Base-by-base conservation (phyloP, 1,140 invertebrate species). In the Polypedilum vanderplanki region DNA sequence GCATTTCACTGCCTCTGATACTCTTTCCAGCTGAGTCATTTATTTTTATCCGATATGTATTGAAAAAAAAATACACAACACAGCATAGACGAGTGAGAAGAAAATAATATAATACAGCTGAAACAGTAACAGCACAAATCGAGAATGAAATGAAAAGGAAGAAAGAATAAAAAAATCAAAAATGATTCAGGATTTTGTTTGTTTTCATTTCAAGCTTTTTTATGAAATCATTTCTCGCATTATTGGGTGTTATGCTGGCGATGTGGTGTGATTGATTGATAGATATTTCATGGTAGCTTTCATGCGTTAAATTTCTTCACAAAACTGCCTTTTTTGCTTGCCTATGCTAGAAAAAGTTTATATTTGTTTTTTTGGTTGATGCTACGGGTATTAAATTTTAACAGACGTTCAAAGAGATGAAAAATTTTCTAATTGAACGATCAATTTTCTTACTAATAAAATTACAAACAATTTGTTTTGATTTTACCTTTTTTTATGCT, bases 1-100 rank as follows among this genome's bases (percentile, higher is more conserved):
- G 17, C 20, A 20, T 70, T 70, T 70, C 18, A 18, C 65, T 33
- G 24, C 24, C 24, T 33, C 10, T 70, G 65, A 70, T 18, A 70
- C 18, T 70, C 17, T 70, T 70, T 70, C 65, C 65, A 70, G 65
- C 65, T 70, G 65, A 70, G 65, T 70, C 65, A 70, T 70, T 70
- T 22, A 22, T 70, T 70, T 70, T 70, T 70, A 70, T 70, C 65
- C 65, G 65, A 70, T 70, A 70, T 57, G 12, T 33, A n/a, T 57
- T 57, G 46, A 57, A 57, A 12, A 15, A 57, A 15, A 12, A 15
- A 57, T 46, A 46, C 40, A 41, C 40, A 41, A n/a, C n/a, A n/a
- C n/a, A n/a, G n/a, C n/a, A 33, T 33, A 46, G 15, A 46, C 15
- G 41, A 46, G 41, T n/a, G 46, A 57, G 46, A 57, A 57, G 12